These are phyloP conservation scores for Lochmaea crataegi DNA, from an alignment of 2,888 invertebrate genomes.

Conservation along the genomic window DNA sequence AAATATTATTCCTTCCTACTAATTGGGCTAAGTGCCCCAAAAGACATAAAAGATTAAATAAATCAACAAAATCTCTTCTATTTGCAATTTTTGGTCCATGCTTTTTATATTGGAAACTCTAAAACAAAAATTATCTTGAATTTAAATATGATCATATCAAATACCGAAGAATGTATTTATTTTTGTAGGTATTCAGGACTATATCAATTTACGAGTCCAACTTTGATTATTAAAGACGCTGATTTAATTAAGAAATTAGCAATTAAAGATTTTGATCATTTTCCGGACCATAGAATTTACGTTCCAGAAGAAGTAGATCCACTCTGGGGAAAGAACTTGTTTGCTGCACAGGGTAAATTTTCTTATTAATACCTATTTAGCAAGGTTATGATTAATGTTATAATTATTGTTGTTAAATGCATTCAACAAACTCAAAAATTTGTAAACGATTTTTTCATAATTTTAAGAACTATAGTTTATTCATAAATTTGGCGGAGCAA, in stretches of 20 bases:
- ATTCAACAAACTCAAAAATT: too few species aligned
- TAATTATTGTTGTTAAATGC: too few species aligned
- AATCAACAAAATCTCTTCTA: background rate
- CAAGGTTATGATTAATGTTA: too few species aligned
- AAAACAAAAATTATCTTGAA: too few species aligned
- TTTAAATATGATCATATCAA: too few species aligned
- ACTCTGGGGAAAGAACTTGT: constrained; percentile 65
- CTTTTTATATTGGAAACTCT: background rate
- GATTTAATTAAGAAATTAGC: constrained; percentile 70
- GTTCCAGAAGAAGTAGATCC: constrained; percentile 61
- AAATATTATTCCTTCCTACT: too few species aligned
- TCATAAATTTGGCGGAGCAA: too few species aligned
- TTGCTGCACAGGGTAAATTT: constrained; percentile 51
- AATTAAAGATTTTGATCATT: constrained; percentile 71
- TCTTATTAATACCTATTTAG: too few species aligned
- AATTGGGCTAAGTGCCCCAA: too few species aligned
- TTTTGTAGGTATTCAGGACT: constrained; percentile 52
- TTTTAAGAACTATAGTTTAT: too few species aligned
- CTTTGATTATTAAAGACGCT: constrained; percentile 68
- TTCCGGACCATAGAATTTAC: constrained; percentile 64
- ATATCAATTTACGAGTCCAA: constrained; percentile 59
- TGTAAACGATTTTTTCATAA: too few species aligned
- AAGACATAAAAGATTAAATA: background rate
- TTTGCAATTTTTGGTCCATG: background rate
- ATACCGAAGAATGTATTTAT: background rate